phyloP scores from a whole-genome alignment of 2,888 invertebrate genomes.

The Pyrgus malvae region DNA sequence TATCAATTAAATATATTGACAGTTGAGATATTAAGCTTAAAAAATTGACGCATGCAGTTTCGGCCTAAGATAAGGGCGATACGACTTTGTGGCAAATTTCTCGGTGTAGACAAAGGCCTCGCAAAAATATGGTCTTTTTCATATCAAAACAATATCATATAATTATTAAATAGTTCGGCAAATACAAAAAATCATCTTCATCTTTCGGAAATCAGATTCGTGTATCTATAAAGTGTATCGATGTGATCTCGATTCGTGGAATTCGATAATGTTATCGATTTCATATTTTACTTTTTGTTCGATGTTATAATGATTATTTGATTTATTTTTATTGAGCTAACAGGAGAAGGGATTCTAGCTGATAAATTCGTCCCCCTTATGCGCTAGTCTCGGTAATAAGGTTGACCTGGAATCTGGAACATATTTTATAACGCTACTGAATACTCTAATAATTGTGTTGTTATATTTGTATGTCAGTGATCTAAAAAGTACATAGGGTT shows the following conservation, averaged over 20 bases:
- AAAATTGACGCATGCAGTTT: no score
- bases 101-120: conserved; percentile 38
- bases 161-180: conserved; percentile 24
- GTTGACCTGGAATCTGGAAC: no score
- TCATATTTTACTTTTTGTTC: conserved; percentile 27
- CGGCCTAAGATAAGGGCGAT: conserved; percentile 33
- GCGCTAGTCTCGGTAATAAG: no score
- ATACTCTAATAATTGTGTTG: no score
- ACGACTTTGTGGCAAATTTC: conserved; percentile 49
- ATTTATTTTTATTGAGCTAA: background rate
- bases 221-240: conserved; percentile 14
- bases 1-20: no score
- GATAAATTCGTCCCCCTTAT: no score
- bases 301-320: background rate
- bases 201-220: conserved; percentile 11
- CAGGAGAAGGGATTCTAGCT: no score
- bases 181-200: conserved; percentile 24
- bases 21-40: no score
- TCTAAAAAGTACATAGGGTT: no score
- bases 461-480: no score
- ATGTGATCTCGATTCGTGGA: conserved; percentile 11
- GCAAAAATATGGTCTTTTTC: conserved; percentile 23
- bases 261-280: conserved; percentile 29
- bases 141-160: conserved; percentile 21
- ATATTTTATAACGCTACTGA: no score